These are phyloP conservation scores for Platerodrilus igneus DNA, from an alignment of 2,888 invertebrate genomes.

Conservation along the genomic window DNA sequence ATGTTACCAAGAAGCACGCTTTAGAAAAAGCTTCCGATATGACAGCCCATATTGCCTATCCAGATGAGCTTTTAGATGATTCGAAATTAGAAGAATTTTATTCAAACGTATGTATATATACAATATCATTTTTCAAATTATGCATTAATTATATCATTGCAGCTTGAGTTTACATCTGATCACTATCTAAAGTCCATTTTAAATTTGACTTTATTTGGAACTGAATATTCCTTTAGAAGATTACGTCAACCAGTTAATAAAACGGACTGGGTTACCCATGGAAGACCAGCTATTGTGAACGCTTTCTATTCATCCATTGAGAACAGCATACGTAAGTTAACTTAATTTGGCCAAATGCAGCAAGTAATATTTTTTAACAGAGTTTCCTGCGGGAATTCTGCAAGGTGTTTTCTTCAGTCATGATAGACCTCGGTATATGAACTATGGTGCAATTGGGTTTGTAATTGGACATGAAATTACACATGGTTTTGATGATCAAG, in stretches of 20 bases:
- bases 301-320: slow-evolving; percentile 82
- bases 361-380: slow-evolving; percentile 49
- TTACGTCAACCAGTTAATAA: slow-evolving; percentile 76
- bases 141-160: slow-evolving; percentile 27
- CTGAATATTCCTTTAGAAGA: slow-evolving; percentile 72
- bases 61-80: slow-evolving; percentile 80
- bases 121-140: too few species aligned
- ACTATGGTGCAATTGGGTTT: slow-evolving; percentile 86
- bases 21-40: slow-evolving; percentile 77
- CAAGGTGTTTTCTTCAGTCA: slow-evolving; percentile 90
- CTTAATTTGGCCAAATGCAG: neutral
- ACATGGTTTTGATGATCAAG: slow-evolving; percentile 85
- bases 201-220: slow-evolving; percentile 74
- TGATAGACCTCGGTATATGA: slow-evolving; percentile 85
- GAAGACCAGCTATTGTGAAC: slow-evolving; percentile 78
- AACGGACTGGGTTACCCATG: slow-evolving; percentile 81
- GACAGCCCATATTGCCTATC: slow-evolving; percentile 88
- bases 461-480: slow-evolving; percentile 92
- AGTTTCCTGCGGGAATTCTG: slow-evolving; percentile 89
- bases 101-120: slow-evolving; percentile 53
- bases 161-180: slow-evolving; percentile 67
- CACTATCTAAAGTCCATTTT: slow-evolving; percentile 72
- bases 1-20: slow-evolving; percentile 69
- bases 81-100: slow-evolving; percentile 77
- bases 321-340: slow-evolving; percentile 78